Evolutionary conservation across 2,113 vertebrate species (phyloP).

Genomic region (Donacobius atricapilla): DNA sequence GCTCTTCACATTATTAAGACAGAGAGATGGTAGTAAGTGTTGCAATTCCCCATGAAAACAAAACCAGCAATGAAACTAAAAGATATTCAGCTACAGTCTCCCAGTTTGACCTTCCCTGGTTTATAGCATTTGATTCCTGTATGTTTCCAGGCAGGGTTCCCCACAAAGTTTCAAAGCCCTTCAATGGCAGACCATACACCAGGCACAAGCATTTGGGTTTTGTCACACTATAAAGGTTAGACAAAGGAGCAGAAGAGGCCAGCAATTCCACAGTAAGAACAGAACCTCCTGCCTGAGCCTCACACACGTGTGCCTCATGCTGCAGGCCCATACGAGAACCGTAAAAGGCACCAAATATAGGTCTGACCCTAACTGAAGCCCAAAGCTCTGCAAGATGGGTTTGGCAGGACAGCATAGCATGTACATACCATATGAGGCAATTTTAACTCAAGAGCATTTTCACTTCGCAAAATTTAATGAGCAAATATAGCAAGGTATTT

Average conservation of each 20-base stretch:
- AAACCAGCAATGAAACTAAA: background rate
- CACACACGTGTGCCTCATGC: rapidly evolving
- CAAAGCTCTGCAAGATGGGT: background rate
- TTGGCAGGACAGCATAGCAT: background rate
- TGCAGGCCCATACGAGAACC: background rate
- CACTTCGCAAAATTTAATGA: background rate
- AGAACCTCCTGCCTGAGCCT: background rate
- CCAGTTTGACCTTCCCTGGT: rapidly evolving
- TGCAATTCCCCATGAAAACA: background rate
- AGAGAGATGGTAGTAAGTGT: background rate
- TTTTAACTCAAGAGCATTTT: background rate
- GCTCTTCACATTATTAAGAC: background rate
- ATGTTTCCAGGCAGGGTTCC: background rate
- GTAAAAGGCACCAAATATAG: background rate
- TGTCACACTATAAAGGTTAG: background rate
- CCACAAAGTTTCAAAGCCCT: background rate
- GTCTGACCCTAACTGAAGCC: background rate
- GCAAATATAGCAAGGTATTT: background rate
- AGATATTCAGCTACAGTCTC: background rate
- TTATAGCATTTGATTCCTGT: background rate
- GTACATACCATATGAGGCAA: background rate
- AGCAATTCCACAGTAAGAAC: rapidly evolving
- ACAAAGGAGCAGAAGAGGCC: background rate
- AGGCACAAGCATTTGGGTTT: background rate
- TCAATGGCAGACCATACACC: background rate